Percentiles rank a stretch among this genome's conserved stretches.
Conservation (phyloP, 2,888 invertebrate species). For the Drosophila meridiana region DNA sequence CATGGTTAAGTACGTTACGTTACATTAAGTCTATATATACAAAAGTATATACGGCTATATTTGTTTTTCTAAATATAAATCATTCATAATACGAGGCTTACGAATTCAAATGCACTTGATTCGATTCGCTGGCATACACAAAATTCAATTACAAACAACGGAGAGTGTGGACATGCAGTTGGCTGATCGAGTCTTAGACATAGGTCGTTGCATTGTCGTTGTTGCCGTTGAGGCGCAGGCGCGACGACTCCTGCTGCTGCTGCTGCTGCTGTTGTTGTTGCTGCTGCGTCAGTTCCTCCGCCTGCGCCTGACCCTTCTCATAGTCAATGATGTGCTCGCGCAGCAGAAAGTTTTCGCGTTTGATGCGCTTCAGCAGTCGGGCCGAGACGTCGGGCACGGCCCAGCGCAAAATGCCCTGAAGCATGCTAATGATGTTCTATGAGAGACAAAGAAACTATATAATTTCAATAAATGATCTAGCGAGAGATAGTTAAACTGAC, state of each 20-base stretch:
- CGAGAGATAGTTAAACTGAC: conserved; percentile 48
- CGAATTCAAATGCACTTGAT: conserved; percentile 53
- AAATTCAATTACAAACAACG: not conserved
- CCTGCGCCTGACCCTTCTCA: conserved; percentile 79
- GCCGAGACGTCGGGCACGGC: conserved; percentile 91
- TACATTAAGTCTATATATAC: conserved; percentile 36
- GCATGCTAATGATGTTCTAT: conserved; percentile 89
- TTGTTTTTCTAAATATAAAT: conserved; percentile 19
- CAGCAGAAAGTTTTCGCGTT: conserved; percentile 89
- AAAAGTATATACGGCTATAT: conserved; percentile 52
- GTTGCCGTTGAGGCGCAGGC: conserved; percentile 36
- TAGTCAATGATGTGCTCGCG: conserved; percentile 91
- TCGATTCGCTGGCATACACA: conserved; percentile 22
- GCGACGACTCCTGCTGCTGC: conserved; percentile 20
- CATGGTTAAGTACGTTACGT: conserved; percentile 45
- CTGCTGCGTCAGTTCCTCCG: conserved; percentile 31
- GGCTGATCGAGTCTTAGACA: conserved; percentile 45
- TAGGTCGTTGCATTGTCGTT: conserved; percentile 57
- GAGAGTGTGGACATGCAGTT: not conserved
- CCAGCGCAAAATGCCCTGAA: conserved; percentile 91
- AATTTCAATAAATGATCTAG: not conserved
- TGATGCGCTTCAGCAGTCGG: conserved; percentile 89
- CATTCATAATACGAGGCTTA: conserved; percentile 34
- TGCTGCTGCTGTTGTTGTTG: conserved; percentile 6
- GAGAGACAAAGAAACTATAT: not conserved